Base-by-base conservation (phyloP, 2,797 vertebrate genomes). In the Scleropages formosus region DNA sequence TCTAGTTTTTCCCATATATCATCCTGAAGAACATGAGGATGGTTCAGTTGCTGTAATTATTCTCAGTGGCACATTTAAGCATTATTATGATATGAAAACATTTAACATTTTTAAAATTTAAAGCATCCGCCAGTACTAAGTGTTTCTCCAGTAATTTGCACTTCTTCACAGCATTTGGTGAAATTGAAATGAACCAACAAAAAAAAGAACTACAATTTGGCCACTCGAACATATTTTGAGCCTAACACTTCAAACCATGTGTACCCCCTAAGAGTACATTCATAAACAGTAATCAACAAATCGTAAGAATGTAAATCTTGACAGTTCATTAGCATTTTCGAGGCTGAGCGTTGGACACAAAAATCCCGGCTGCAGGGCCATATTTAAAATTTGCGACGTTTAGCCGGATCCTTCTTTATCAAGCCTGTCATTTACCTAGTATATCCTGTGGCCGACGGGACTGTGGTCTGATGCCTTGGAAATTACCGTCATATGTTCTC, bases 341-440 rank as follows among this genome's bases (percentile, higher is more conserved):
- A 64, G 53, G 49, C 70, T 68, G 12, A 46, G 18, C 27, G 27
- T 22, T 59, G 49, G 56, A 53, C 61, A 56, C 49, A 65, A 39
- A 60, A 59, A 74, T 46, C 46, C 11, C 72, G 6, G 64, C 18
- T 6, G 47, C 6, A 22, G 51, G n/a, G 59, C 24, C 31, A 56
- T 69, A 56, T 78, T 74, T 78, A 74, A 78, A 74, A 64, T 0
- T n/a, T 44, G 58, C 26, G 59, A 78, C 16, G 68, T 46, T 67
- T 68, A 59, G 72, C 49, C 77, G 82, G 80, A 64, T 82, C 72
- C 79, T 85, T 66, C 77, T 83, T 85, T 87, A 80, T 80, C 79
- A 84, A 89, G 83, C 86, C 85, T 84, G 75, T 88, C 81, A 89
- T 90, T 91, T 90, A 84, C 85, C 80, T 84, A 85, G 79, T 72